phyloP scores from a whole-genome alignment of 2,797 vertebrate species.

The Margarornis squamiger region DNA sequence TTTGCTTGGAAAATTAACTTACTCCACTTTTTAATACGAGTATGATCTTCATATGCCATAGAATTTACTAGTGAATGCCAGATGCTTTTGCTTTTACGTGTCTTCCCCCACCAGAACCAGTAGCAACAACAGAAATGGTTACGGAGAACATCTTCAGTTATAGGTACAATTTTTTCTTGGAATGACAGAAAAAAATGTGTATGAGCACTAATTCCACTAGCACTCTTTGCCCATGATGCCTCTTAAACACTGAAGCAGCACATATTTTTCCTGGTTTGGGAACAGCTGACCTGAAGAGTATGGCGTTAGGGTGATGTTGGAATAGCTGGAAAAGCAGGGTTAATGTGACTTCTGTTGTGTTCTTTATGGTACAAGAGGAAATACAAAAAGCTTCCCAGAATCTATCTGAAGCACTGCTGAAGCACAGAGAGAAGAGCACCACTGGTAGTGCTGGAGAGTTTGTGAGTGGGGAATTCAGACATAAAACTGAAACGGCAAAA shows the following conservation, averaged over 20 bases:
- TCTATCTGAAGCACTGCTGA: not conserved
- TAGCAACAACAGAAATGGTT: not conserved
- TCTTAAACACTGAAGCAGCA: not conserved
- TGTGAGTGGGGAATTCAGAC: not conserved
- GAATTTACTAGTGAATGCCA: not conserved
- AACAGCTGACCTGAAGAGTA: not conserved
- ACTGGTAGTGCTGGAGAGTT: not conserved
- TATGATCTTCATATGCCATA: fast-evolving
- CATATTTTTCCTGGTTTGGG: not conserved
- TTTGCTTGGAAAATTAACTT: not conserved
- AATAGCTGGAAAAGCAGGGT: not conserved
- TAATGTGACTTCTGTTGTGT: not conserved
- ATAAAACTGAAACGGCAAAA: not conserved
- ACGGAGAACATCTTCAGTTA: not conserved
- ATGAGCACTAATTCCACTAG: not conserved
- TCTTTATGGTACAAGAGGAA: not conserved
- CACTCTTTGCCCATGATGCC: not conserved
- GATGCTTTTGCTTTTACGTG: not conserved
- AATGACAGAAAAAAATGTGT: not conserved
- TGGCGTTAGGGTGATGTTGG: not conserved
- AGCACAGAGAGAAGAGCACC: not conserved
- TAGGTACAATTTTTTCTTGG: not conserved
- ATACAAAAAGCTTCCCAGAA: not conserved
- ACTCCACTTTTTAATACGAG: not conserved
- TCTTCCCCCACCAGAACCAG: not conserved